phyloP scores from a whole-genome alignment of 2,797 vertebrate species.

The Sebastes oblongus region DNA sequence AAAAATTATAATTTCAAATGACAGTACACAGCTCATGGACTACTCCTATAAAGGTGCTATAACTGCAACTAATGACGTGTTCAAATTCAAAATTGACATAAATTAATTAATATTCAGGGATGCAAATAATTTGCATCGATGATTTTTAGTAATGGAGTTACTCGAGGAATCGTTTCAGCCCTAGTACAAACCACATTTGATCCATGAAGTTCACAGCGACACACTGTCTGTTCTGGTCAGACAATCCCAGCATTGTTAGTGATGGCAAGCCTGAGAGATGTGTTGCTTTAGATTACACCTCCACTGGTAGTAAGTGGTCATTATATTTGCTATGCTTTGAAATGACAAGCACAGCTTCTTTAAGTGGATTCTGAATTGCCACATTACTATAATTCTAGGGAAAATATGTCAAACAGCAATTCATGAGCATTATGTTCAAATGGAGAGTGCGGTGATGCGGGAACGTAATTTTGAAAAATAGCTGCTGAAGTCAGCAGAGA shows the following conservation, averaged over 20 bases:
- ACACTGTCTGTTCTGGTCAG: not conserved
- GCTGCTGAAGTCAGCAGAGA: slow-evolving; percentile 42
- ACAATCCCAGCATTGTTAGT: not conserved
- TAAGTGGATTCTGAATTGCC: slow-evolving; percentile 22
- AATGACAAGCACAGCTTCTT: slow-evolving; percentile 12
- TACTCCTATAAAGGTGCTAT: too few relatives aligned
- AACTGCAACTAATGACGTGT: too few relatives aligned
- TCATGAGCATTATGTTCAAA: slow-evolving; percentile 21
- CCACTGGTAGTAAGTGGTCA: not conserved
- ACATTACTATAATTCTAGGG: slow-evolving; percentile 3
- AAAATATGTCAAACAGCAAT: slow-evolving; percentile 32
- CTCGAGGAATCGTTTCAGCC: too few relatives aligned
- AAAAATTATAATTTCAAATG: too few relatives aligned
- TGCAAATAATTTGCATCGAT: too few relatives aligned
- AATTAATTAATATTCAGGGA: too few relatives aligned
- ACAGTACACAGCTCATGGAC: too few relatives aligned
- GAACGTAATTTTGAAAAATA: slow-evolving; percentile 19
- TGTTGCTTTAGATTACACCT: slow-evolving; percentile 11
- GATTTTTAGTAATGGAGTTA: too few relatives aligned
- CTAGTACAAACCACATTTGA: too few relatives aligned
- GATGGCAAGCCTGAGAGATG: not conserved
- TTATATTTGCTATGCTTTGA: slow-evolving; percentile 14
- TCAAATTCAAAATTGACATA: too few relatives aligned
- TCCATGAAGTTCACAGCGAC: too few relatives aligned
- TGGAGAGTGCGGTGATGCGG: not conserved